These are phyloP conservation scores for Ennomos quercinarius DNA, from an alignment of 2,888 invertebrate species.

Conservation along the genomic window DNA sequence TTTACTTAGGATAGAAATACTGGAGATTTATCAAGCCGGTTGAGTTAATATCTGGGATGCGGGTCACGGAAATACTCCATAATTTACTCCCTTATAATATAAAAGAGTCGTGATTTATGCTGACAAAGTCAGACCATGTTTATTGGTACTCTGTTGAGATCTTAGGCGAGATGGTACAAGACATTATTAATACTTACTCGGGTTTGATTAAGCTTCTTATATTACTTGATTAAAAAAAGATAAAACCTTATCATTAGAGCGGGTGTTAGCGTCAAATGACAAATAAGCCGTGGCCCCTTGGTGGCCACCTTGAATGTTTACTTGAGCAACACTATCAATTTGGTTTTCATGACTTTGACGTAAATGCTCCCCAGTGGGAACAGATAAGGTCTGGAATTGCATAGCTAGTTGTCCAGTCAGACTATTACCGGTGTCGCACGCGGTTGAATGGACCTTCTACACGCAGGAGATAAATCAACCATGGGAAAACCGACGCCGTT, in stretches of 20 bases:
- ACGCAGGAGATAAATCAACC: constrained; percentile 60
- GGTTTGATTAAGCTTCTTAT: constrained; percentile 38
- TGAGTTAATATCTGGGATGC: constrained; percentile 66
- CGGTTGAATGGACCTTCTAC: constrained; percentile 59
- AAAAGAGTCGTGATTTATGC: constrained; percentile 67
- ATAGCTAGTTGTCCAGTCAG: constrained; percentile 18
- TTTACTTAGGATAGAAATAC: constrained; percentile 22
- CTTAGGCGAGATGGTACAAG: constrained; percentile 34
- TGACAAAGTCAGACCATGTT: constrained; percentile 60
- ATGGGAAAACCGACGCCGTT: constrained; percentile 58
- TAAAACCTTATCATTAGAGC: constrained; percentile 40
- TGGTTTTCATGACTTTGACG: constrained; percentile 36
- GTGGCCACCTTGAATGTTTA: constrained; percentile 47
- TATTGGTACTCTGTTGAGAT: constrained; percentile 48
- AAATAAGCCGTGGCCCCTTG: constrained; percentile 36
- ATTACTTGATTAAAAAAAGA: constrained; percentile 43
- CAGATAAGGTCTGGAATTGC: constrained; percentile 41
- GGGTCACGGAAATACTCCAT: constrained; percentile 74
- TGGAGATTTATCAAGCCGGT: constrained; percentile 46
- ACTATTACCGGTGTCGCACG: constrained; percentile 41
- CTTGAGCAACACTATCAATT: constrained; percentile 45
- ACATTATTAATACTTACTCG: constrained; percentile 30
- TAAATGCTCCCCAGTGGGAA: constrained; percentile 15
- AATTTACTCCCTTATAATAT: constrained; percentile 70
- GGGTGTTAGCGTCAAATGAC: constrained; percentile 44